Conservation (phyloP, 2,113 vertebrate genomes). For the Tinamus guttatus region DNA sequence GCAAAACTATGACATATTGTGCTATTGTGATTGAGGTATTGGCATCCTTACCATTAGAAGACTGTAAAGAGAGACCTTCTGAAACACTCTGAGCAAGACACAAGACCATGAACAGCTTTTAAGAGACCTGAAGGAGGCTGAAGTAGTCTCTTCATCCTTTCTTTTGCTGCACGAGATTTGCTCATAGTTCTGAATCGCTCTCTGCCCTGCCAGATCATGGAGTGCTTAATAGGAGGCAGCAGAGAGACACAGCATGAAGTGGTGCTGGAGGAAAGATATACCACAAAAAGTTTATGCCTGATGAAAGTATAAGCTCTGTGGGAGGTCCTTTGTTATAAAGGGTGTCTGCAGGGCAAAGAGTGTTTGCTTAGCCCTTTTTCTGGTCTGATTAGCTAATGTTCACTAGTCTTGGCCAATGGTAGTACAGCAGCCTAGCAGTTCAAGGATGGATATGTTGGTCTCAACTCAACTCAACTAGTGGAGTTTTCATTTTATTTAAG, state of each 20-base stretch:
- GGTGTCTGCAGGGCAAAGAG: not conserved
- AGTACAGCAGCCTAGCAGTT: not conserved
- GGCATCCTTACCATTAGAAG: not conserved
- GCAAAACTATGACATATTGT: not conserved
- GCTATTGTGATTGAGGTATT: not conserved
- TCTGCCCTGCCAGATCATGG: not conserved
- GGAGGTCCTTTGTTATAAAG: not conserved
- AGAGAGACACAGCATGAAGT: not conserved
- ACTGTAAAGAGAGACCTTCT: not conserved
- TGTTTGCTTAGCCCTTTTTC: not conserved
- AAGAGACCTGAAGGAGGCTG: not conserved
- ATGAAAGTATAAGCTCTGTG: not conserved
- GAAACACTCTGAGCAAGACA: not conserved
- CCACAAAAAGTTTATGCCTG: not conserved
- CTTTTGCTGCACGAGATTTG: not conserved
- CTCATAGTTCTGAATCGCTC: not conserved
- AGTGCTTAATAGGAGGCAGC: not conserved
- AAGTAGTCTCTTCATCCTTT: not conserved
- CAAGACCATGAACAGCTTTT: not conserved
- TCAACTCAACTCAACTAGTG: not conserved
- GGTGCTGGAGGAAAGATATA: not conserved
- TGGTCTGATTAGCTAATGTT: not conserved
- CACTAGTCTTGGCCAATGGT: not conserved
- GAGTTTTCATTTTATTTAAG: not conserved
- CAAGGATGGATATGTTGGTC: fast-evolving